Evolutionary conservation across 2,113 vertebrate species (phyloP), one percentile per base, ranked within the genome.

Genomic region (Cercopithecus mona): DNA sequence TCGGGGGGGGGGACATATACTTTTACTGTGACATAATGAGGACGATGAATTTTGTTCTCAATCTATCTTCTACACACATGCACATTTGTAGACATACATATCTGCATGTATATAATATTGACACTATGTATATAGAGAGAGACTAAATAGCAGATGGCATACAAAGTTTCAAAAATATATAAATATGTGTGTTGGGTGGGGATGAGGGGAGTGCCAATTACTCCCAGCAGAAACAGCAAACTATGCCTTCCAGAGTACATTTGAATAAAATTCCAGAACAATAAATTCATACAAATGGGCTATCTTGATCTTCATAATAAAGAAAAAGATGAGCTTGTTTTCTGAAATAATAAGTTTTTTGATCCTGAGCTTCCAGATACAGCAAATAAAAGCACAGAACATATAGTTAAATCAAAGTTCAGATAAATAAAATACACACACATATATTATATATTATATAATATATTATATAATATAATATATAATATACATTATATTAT

Each of bases 41-140:
- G 12, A 84, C 90, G 38, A 45, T 66, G n/a, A 55, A 10, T 64
- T 45, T 82, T 68, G 6, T 50, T 76, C 43, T 38, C n/a, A 70
- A 11, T 55, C 17, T 81, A 4, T 14, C 6, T 4, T 25, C 12
- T 76, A 35, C 16, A 16, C 7, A 88, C 2, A 23, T 2, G 40
- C 50, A 32, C 14, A 17, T 83, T 40, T 78, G 38, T 88, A 25
- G 14, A 64, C 59, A 61, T 61, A 61, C 5, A 61, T 12, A 61
- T 61, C 59, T 61, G 25, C 25, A 61, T 61, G 27, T 61, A 61
- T 27, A 61, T 27, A 61, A 61, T 61, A 61, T 61, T 55, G 17
- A 55, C 52, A 55, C 6, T 55, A 55, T 55, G 20, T 55, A 55
- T 55, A 55, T 0, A 55, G 0, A 61, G 3, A 27, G 9, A 12